phyloP scores from a whole-genome alignment of 2,888 invertebrate species.

The Trachelus stipa region DNA sequence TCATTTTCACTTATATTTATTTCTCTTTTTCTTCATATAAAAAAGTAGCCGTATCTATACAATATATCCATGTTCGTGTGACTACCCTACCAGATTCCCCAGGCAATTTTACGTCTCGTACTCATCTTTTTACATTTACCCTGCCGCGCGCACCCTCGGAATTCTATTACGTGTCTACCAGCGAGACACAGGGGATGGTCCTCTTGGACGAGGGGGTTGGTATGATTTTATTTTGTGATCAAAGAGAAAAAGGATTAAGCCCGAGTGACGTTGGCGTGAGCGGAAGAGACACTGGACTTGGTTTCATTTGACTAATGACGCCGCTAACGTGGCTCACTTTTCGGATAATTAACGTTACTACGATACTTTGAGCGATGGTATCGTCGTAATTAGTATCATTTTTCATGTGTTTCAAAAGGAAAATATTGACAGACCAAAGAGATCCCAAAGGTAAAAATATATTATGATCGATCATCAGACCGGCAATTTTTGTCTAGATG shows the following conservation, averaged over 20 bases:
- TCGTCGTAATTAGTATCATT: not conserved
- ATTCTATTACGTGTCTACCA: not conserved
- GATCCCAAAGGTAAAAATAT: slow-evolving; percentile 11
- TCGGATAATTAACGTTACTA: not conserved
- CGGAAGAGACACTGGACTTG: not conserved
- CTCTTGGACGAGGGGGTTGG: not conserved
- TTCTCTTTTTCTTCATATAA: not conserved
- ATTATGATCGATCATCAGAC: slow-evolving; percentile 21
- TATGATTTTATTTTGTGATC: not conserved
- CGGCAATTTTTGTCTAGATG: slow-evolving; percentile 27
- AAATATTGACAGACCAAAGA: slow-evolving; percentile 7
- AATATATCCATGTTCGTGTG: not conserved
- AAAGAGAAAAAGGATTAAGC: not conserved
- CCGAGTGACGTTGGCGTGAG: not conserved
- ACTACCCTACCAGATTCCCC: not conserved
- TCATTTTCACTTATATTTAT: not conserved
- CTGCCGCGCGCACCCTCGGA: not conserved
- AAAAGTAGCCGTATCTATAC: not conserved
- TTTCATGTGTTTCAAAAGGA: not conserved
- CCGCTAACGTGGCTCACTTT: not conserved
- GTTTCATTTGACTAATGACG: not conserved
- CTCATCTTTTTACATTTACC: not conserved
- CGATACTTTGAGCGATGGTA: not conserved
- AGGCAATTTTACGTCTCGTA: not conserved
- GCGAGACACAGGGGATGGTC: not conserved